Conservation (phyloP, 2,888 invertebrate species). For the Stegophylla sp. region DNA sequence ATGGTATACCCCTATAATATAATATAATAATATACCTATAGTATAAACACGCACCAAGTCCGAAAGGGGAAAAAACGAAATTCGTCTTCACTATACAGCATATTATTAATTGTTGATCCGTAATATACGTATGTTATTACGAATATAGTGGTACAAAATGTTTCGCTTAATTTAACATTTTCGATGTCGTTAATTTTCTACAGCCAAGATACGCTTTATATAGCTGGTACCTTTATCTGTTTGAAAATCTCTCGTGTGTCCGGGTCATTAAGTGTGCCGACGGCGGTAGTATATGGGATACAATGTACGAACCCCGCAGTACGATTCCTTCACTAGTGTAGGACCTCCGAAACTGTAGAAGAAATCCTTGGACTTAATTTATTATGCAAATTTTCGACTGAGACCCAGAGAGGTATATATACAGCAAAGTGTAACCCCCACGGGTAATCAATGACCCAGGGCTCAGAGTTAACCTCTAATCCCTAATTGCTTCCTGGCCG, state of each 20-base stretch:
- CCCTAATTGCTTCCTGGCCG: conserved; percentile 59
- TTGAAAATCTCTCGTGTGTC: conserved; percentile 50
- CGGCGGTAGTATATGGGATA: conserved; percentile 8
- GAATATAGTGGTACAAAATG: conserved; percentile 12
- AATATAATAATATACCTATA: too few relatives aligned
- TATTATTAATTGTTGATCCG: neutral
- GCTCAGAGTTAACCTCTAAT: conserved; percentile 57
- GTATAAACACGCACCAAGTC: too few relatives aligned
- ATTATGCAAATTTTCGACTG: conserved; percentile 58
- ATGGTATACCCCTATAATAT: too few relatives aligned
- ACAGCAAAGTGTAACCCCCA: conserved; percentile 37
- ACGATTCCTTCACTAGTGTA: conserved; percentile 2
- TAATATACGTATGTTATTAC: neutral
- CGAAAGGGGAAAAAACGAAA: neutral
- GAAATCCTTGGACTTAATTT: conserved; percentile 59
- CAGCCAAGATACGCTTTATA: conserved; percentile 20
- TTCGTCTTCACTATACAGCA: neutral
- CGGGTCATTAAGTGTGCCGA: conserved; percentile 56
- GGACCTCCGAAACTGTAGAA: conserved; percentile 49
- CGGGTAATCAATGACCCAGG: conserved; percentile 59
- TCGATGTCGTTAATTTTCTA: conserved; percentile 51
- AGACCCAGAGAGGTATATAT: conserved; percentile 44
- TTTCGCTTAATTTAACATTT: conserved; percentile 55
- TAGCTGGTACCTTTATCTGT: conserved; percentile 52
- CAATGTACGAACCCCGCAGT: conserved; percentile 20